Evolutionary conservation across 2,113 vertebrate species (phyloP), one percentile per base, ranked within the genome.

Genomic region (Salvelinus namaycush): DNA sequence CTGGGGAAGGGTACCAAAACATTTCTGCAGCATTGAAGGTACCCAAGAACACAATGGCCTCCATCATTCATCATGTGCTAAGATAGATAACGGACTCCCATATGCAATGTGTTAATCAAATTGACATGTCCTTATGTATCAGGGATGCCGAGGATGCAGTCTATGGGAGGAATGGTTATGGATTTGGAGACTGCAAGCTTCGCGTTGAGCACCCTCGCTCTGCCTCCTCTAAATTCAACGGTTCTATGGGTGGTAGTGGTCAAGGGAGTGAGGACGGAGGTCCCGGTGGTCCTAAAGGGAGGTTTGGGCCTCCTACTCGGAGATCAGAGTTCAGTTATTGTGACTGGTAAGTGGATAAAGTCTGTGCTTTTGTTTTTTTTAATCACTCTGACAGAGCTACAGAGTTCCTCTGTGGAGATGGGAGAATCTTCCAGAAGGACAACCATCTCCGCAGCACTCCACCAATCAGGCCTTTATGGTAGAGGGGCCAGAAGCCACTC

Each of bases 271-370:
- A n/a, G 59, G 59, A 22, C 1, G 59, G 59, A 20, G 59, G 59
- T 62, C 20, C 20, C 4, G 59, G 59, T 62, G 59, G 59, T 62
- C 59, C 59, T n/a, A 80, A 83, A 86, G 92, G 83, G 89, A 91
- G 90, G 90, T 89, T 85, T 90, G 93, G 70, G 81, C 89, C 94
- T 77, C 92, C 94, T 14, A 91, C 93, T 49, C 92, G 94, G 78
- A 91, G 94, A 81, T 95, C 94, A 65, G 94, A 95, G 87, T 95
- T 93, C 81, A 89, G 94, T 95, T 84, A 92, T 94, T 80, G 93
- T 95, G 79, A 95, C 60, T 75, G 73, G 59, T 65, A 67, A 60
- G 60, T 66, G 34, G 44, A 75, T 22, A 18, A 3, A 22, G 18
- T 62, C 59, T 62, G 24, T 24, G 7, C 13, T 18, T 62, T 18